Base-by-base conservation (phyloP, 2,888 invertebrate genomes). In the Leptinotarsa tumamoca region DNA sequence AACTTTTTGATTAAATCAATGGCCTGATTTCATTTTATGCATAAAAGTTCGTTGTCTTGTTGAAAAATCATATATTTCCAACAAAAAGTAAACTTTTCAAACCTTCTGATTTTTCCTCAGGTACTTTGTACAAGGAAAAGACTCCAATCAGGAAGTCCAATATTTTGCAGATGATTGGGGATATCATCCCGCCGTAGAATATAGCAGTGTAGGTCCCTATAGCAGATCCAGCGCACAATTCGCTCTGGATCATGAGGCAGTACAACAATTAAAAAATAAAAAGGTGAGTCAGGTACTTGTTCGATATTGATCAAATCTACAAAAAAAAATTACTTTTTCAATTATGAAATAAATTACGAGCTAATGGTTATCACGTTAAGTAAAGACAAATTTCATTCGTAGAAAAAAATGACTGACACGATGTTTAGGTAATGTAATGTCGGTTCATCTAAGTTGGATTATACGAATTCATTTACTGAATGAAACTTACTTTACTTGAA, bases 91-190 rank as follows among this genome's bases (percentile, higher is more conserved):
- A 70, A 66, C 73, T 10, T 14, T 21, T 51, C 49, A 49, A 66
- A 68, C 61, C 66, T 68, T 23, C 27, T 70, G 43, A 13, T 51
- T 67, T 33, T 23, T 76, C 78, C 85, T 63, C 76, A 87, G 87
- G 72, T 88, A 88, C 78, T 88, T 87, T 77, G 87, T 88, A 1
- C 84, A 87, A 78, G 84, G 83, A 49, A 80, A 82, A 33, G 84
- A 87, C 61, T 83, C 88, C 33, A 86, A 89, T 68, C 91, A 91
- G 79, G 90, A 90, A 75, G 92, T 93, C 23, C 89, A 90, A 78
- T 93, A 93, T 85, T 87, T 91, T 52, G 91, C 92, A 0, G 92
- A 93, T 83, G 90, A 90, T 82, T 92, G 90, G 90, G 92, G 92
- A 17, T 93, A 92, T 87, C 93, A 93, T 87, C 92, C 93, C 7